These are phyloP conservation scores for Pterophyllum scalare DNA, from an alignment of 2,113 vertebrate species.

Conservation along the genomic window DNA sequence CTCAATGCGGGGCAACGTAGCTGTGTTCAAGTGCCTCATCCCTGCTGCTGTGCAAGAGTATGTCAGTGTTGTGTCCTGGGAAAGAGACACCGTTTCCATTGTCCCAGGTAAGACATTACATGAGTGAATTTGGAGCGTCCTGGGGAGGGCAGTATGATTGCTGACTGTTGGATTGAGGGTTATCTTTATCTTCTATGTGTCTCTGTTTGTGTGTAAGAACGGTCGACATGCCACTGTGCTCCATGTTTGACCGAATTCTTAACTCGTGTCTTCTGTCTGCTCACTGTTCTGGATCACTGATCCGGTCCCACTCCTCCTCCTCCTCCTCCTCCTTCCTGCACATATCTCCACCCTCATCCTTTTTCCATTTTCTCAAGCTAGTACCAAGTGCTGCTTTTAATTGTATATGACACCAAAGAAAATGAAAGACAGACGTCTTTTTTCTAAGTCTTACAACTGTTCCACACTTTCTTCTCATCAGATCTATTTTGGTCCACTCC, in stretches of 20 bases:
- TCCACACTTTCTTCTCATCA: constrained; percentile 44
- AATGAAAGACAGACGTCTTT: constrained; percentile 22
- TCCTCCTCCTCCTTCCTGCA: constrained; percentile 3
- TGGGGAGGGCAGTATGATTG: background rate
- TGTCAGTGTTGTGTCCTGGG: constrained; percentile 98
- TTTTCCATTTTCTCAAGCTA: background rate
- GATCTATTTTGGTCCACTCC: constrained; percentile 65
- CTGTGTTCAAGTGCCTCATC: constrained; percentile 99
- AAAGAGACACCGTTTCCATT: constrained; percentile 98
- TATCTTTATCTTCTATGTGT: constrained; percentile 24
- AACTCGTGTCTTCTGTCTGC: constrained; percentile 76
- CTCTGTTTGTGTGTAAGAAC: constrained; percentile 18
- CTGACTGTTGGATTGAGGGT: constrained; percentile 9
- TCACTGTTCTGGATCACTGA: constrained; percentile 79
- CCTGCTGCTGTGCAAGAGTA: constrained; percentile 98
- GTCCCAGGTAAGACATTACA: constrained; percentile 88
- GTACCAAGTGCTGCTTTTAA: constrained; percentile 32
- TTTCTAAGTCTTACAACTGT: background rate
- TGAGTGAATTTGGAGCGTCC: background rate
- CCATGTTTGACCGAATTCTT: constrained; percentile 68
- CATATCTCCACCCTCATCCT: constrained; percentile 12
- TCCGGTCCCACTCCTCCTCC: constrained; percentile 45
- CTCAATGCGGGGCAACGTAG: constrained; percentile 98
- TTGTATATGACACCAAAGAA: constrained; percentile 48
- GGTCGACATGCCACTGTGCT: constrained; percentile 46